phyloP scores from a whole-genome alignment of 2,888 invertebrate genomes.

The Cactoblastis cactorum region DNA sequence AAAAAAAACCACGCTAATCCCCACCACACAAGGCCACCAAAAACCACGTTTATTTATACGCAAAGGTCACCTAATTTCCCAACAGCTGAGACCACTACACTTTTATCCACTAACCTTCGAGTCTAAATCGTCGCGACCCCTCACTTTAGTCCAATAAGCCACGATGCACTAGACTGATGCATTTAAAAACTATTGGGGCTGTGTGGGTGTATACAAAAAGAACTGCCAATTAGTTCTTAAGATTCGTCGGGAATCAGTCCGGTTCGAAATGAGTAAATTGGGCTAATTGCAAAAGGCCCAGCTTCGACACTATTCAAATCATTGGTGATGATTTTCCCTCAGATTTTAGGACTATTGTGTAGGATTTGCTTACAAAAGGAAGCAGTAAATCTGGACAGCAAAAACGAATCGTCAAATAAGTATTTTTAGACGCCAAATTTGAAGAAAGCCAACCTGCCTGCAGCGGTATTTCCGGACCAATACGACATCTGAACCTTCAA shows the following conservation, averaged over 20 bases:
- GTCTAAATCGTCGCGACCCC: background rate
- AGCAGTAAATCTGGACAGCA: too few relatives aligned
- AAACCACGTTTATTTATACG: slow-evolving; percentile 2
- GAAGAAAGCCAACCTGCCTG: too few relatives aligned
- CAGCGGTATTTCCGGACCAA: too few relatives aligned
- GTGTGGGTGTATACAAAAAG: background rate
- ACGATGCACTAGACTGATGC: background rate
- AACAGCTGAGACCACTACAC: background rate
- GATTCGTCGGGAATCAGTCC: background rate
- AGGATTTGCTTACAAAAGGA: too few relatives aligned
- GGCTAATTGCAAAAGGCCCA: too few relatives aligned
- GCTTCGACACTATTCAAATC: too few relatives aligned
- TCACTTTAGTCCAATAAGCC: slow-evolving; percentile 1
- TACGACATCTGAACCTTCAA: too few relatives aligned
- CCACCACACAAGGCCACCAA: background rate
- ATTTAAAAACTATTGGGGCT: slow-evolving; percentile 4
- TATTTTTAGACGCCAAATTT: too few relatives aligned
- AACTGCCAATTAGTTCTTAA: slow-evolving; percentile 9
- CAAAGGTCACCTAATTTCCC: background rate
- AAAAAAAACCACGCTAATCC: background rate
- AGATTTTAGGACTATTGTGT: too few relatives aligned
- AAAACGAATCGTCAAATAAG: too few relatives aligned
- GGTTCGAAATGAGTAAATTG: background rate
- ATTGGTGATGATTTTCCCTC: too few relatives aligned
- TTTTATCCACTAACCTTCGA: slow-evolving; percentile 4